Percentiles rank a stretch among this genome's conserved stretches.
These are phyloP conservation scores for Proctacanthus coquilletti DNA, from an alignment of 1,140 invertebrate species.

Conservation along the genomic window DNA sequence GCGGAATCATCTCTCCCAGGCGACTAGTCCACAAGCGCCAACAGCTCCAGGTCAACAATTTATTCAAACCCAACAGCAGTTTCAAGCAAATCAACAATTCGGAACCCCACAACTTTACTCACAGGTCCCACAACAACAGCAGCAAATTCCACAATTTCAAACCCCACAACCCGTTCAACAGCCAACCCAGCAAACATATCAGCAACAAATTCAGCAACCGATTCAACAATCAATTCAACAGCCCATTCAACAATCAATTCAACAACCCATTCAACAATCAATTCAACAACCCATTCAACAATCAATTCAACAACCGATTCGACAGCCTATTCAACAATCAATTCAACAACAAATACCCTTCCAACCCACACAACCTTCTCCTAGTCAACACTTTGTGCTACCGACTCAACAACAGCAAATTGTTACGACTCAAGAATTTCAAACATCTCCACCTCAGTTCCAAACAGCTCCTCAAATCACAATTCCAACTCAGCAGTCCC, in stretches of 20 bases:
- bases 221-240: conserved; percentile 16
- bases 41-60: no score
- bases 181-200: conserved; percentile 27
- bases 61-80: conserved; percentile 10
- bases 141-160: conserved; percentile 18
- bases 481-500: conserved; percentile 4
- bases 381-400: conserved; percentile 32
- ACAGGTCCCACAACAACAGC: conserved; percentile 8
- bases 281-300: conserved; percentile 10
- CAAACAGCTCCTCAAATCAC: neutral
- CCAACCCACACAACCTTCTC: no score
- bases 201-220: conserved; percentile 32
- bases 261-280: no score
- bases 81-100: conserved; percentile 29
- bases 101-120: conserved; percentile 6
- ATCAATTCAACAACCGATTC: conserved; percentile 18
- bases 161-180: conserved; percentile 22
- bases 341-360: conserved; percentile 28
- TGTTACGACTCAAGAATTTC: no score
- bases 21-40: no score
- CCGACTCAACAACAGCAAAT: no score
- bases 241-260: conserved; percentile 17
- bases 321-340: conserved; percentile 21
- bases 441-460: no score
- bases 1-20: no score